Evolutionary conservation across 2,113 vertebrate genomes (phyloP).

Genomic region (Lamprotornis superbus): DNA sequence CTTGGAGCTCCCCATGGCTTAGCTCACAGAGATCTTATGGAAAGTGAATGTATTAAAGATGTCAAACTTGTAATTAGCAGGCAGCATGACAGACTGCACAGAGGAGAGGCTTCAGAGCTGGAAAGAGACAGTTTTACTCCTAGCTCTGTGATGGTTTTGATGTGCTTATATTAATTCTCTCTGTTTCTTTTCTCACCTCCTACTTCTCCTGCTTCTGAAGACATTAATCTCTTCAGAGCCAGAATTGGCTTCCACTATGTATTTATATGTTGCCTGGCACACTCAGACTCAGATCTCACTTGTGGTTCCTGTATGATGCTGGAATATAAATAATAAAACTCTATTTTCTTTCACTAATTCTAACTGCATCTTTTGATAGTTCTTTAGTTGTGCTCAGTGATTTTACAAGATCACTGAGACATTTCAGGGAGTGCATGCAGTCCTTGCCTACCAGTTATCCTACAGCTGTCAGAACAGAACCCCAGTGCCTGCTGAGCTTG

Average conservation of each 20-base stretch:
- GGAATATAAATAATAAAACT: background rate
- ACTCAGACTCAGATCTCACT: background rate
- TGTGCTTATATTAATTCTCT: background rate
- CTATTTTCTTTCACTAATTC: background rate
- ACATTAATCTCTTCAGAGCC: background rate
- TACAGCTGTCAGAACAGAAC: background rate
- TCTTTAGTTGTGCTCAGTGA: background rate
- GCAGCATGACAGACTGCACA: background rate
- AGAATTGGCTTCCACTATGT: background rate
- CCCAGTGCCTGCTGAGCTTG: background rate
- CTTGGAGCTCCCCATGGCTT: background rate
- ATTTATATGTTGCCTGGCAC: background rate
- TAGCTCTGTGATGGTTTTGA: background rate
- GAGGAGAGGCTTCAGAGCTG: background rate
- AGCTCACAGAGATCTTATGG: background rate
- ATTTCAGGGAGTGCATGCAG: accelerated
- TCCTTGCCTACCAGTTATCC: background rate
- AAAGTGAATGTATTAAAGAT: background rate
- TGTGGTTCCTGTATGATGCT: background rate
- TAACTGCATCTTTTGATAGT: background rate
- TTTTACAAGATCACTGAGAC: background rate
- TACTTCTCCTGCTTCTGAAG: background rate
- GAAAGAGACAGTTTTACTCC: background rate
- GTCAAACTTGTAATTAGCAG: background rate
- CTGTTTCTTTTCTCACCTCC: conserved; percentile 20